These are phyloP conservation scores for Euphydryas editha DNA, from an alignment of 2,888 invertebrate genomes.

Conservation along the genomic window DNA sequence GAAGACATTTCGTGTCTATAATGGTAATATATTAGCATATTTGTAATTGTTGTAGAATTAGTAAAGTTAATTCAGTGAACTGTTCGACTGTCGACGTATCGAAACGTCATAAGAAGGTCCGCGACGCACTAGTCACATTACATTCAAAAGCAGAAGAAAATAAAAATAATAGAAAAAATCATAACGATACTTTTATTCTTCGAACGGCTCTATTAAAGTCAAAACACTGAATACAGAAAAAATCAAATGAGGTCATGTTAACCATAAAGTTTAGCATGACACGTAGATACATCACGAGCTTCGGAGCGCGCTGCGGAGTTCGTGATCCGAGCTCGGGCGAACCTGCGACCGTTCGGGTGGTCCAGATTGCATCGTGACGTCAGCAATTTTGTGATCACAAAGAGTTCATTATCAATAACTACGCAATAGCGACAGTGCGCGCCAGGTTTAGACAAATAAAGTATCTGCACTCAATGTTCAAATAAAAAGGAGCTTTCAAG, in stretches of 20 bases:
- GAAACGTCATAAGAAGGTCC: conserved; percentile 57
- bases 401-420: conserved; percentile 47
- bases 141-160: conserved; percentile 15
- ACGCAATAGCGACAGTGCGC: conserved; percentile 69
- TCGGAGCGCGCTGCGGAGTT: conserved; percentile 40
- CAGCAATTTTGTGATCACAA: conserved; percentile 50
- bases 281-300: conserved; percentile 39
- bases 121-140: conserved; percentile 75
- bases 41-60: conserved; percentile 82
- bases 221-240: conserved; percentile 19
- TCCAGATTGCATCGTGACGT: conserved; percentile 51
- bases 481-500: conserved; percentile 83
- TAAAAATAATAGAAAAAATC: conserved; percentile 2
- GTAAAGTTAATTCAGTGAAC: conserved; percentile 72
- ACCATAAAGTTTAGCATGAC: conserved; percentile 37
- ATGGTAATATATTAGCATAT: conserved; percentile 81
- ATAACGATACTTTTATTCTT: conserved; percentile 5
- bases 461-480: conserved; percentile 83
- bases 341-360: conserved; percentile 48
- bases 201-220: conserved; percentile 17
- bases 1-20: conserved; percentile 77
- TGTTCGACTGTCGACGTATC: conserved; percentile 53
- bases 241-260: conserved; percentile 36
- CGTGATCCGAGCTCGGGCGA: conserved; percentile 43
- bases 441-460: conserved; percentile 80